Evolutionary conservation across 2,797 vertebrate species (phyloP), one percentile per base, ranked within the genome.

Genomic region (Dermochelys coriacea): DNA sequence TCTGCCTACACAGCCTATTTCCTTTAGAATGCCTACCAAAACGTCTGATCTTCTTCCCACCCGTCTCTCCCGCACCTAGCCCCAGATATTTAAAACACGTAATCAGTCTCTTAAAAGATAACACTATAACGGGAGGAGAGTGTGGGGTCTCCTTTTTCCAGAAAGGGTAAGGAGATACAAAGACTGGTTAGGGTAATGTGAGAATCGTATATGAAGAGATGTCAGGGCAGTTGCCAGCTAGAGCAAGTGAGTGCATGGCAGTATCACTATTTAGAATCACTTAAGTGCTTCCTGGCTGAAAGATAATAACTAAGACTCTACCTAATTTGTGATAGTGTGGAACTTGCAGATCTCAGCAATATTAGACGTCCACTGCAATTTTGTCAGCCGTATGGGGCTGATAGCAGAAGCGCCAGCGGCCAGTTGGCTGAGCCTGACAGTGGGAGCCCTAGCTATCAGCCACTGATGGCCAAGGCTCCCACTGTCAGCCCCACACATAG

Each of bases 371-470:
- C 55, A 57, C 25, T 57, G 55, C 55, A 57, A 27, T 25, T 57
- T 25, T 57, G 55, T 57, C 55, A 57, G 55, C 25, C 25, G 4
- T 10, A 25, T 27, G 25, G 55, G 55, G 55, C 55, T 57, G 25
- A 27, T 23, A 25, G 54, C 54, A 55, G 23, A 55, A 27, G 54
- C 10, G 54, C 25, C 25, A 2, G 25, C 54, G 54, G 4, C 25
- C 54, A 55, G 54, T 25, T 25, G 54, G 54, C 25, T 55, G 25
- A 55, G 25, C 9, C 25, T 27, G 54, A 55, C 25, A 52, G 25
- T 0, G 10, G 25, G 54, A 55, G 25, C 5, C 54, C 52, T 6
- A 0, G 10, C 25, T 10, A 27, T 55, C 25, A 5, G 25, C 9
- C 11, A 2, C 55, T 57, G 55, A 57, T 27, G 10, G 25, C 55